These are phyloP conservation scores for Turdus rufiventris DNA, from an alignment of 2,113 vertebrate genomes.

Conservation along the genomic window DNA sequence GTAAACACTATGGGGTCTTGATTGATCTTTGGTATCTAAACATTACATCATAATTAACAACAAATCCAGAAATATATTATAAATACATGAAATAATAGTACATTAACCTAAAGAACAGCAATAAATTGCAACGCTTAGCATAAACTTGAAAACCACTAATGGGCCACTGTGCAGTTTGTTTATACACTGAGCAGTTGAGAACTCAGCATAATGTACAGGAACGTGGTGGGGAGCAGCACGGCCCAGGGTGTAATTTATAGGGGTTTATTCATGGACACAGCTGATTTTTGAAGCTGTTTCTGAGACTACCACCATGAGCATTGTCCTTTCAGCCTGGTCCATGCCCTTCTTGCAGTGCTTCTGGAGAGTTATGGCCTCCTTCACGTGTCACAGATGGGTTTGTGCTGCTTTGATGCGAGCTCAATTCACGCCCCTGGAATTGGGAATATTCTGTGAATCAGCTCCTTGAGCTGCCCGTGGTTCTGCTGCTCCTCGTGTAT, in stretches of 20 bases:
- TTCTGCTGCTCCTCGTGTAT: fast-evolving
- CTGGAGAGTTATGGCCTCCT: fast-evolving
- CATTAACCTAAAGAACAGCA: conserved; percentile 61
- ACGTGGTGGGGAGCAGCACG: background rate
- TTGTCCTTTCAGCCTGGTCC: background rate
- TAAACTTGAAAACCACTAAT: conserved; percentile 68
- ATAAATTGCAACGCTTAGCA: conserved; percentile 56
- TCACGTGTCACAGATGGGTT: fast-evolving
- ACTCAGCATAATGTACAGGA: conserved; percentile 1
- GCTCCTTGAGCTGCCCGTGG: background rate
- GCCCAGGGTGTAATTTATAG: background rate
- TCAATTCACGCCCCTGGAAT: background rate
- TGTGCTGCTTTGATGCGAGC: background rate
- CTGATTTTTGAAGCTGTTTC: background rate
- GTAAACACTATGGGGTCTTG: conserved; percentile 25
- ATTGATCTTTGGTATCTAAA: conserved; percentile 59
- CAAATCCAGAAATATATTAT: conserved; percentile 55
- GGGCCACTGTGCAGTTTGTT: conserved; percentile 56
- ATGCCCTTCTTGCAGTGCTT: background rate
- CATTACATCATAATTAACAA: conserved; percentile 66
- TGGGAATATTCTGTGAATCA: background rate
- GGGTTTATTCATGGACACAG: background rate
- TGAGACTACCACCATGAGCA: background rate
- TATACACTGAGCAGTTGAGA: conserved; percentile 25
- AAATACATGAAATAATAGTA: conserved; percentile 60